These are phyloP conservation scores for Heliconius ethilla DNA, from an alignment of 2,888 invertebrate species.

Conservation along the genomic window DNA sequence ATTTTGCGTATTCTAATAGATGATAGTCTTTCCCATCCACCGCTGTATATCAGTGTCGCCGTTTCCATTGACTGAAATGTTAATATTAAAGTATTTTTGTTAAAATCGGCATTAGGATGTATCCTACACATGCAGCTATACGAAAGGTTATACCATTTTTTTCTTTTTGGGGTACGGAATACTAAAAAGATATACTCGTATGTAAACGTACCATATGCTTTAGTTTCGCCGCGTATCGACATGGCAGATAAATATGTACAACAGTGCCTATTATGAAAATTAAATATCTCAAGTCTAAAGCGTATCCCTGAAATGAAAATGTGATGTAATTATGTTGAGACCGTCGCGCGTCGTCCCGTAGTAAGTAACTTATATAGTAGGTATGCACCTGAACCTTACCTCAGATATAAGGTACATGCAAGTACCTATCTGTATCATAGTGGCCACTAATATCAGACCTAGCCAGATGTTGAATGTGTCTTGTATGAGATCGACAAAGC, in stretches of 20 bases:
- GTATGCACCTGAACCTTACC: too few species aligned
- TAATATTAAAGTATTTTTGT: neutral
- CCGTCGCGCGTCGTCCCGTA: too few species aligned
- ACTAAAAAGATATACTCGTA: neutral
- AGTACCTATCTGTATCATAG: conserved; percentile 65
- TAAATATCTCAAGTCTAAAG: conserved; percentile 59
- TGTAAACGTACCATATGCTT: conserved; percentile 55
- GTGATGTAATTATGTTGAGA: neutral
- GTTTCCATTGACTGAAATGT: conserved; percentile 53
- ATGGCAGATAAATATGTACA: conserved; percentile 63
- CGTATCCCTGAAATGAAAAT: conserved; percentile 51
- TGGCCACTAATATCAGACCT: conserved; percentile 57
- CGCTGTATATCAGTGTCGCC: conserved; percentile 56
- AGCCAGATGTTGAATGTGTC: conserved; percentile 65
- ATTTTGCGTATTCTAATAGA: conserved; percentile 49
- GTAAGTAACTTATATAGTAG: too few species aligned
- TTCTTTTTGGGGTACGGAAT: too few species aligned
- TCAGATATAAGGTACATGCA: conserved; percentile 63
- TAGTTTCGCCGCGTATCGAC: conserved; percentile 60
- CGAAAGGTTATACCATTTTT: too few species aligned
- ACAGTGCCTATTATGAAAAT: conserved; percentile 56
- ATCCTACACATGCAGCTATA: neutral
- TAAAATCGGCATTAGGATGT: neutral
- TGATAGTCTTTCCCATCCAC: conserved; percentile 60
- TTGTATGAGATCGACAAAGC: conserved; percentile 60